A percentile compares a stretch with the other conserved stretches of the same genome.
Conservation (phyloP, 2,888 invertebrate species). For the Pheosia gnoma region DNA sequence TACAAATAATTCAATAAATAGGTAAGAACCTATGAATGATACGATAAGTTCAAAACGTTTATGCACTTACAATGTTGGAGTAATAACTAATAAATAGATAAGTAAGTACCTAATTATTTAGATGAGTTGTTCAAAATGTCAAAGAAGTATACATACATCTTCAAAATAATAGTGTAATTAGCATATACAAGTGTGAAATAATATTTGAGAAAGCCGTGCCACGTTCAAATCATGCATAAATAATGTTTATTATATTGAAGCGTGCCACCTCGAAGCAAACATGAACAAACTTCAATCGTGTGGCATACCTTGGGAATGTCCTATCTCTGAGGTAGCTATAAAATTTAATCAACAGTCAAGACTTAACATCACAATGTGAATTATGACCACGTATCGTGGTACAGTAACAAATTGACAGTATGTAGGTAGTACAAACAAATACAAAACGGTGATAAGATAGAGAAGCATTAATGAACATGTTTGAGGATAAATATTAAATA, state of each 20-base stretch:
- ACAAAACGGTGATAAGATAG: slow-evolving; percentile 37
- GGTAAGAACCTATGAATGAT: too few species aligned
- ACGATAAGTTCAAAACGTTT: too few species aligned
- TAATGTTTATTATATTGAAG: slow-evolving; percentile 53
- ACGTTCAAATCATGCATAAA: slow-evolving; percentile 69
- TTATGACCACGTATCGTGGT: slow-evolving; percentile 21
- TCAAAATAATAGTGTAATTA: slow-evolving; percentile 12
- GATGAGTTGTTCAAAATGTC: too few species aligned
- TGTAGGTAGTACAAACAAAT: slow-evolving; percentile 35
- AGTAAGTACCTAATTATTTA: too few species aligned
- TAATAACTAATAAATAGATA: too few species aligned
- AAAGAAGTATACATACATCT: neutral
- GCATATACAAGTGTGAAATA: slow-evolving; percentile 20
- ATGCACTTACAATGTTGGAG: too few species aligned
- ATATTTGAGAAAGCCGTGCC: slow-evolving; percentile 69
- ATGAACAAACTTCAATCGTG: slow-evolving; percentile 61
- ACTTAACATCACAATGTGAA: slow-evolving; percentile 36
- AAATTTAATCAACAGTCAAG: slow-evolving; percentile 61
- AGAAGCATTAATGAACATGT: slow-evolving; percentile 36
- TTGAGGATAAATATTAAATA: slow-evolving; percentile 22
- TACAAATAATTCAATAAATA: too few species aligned
- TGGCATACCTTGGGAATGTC: slow-evolving; percentile 95
- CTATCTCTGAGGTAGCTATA: slow-evolving; percentile 95
- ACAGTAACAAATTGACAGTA: slow-evolving; percentile 17
- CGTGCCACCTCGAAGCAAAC: slow-evolving; percentile 79